Percentiles rank a stretch among this genome's conserved stretches.
Conservation (phyloP, 2,113 vertebrate genomes). For the Eptatretus burgeri region DNA sequence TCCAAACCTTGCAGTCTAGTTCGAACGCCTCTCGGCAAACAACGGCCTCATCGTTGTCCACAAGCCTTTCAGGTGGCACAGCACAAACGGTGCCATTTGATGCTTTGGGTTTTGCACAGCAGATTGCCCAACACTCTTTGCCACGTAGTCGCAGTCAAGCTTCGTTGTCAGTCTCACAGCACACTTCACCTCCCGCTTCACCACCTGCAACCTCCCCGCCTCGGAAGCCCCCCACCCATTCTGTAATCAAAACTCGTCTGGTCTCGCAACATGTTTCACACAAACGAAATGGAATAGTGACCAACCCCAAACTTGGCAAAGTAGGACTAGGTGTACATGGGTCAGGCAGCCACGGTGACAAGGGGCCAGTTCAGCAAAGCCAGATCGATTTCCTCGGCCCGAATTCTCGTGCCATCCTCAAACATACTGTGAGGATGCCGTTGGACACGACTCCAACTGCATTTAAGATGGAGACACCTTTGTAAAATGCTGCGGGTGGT, state of each 20-base stretch:
- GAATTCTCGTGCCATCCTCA: not conserved
- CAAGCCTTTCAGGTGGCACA: slow-evolving; percentile 47
- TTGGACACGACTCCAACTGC: too few relatives aligned
- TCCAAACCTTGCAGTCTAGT: slow-evolving; percentile 14
- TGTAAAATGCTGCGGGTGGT: too few relatives aligned
- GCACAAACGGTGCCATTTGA: slow-evolving; percentile 87
- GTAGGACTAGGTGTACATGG: slow-evolving; percentile 5
- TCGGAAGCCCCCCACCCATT: slow-evolving; percentile 14
- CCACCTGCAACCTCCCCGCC: slow-evolving; percentile 13
- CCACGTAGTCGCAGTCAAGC: slow-evolving; percentile 16
- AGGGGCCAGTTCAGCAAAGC: too few relatives aligned
- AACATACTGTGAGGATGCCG: slow-evolving; percentile 43
- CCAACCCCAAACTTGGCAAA: slow-evolving; percentile 11
- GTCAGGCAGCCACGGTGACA: slow-evolving; percentile 8
- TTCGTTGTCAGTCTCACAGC: slow-evolving; percentile 46
- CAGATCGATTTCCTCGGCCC: too few relatives aligned
- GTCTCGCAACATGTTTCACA: slow-evolving; percentile 9
- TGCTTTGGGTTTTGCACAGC: slow-evolving; percentile 19
- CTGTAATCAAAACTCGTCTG: slow-evolving; percentile 9
- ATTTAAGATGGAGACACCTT: too few relatives aligned
- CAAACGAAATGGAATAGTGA: slow-evolving; percentile 14
- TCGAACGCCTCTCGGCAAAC: slow-evolving; percentile 89
- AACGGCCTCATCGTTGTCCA: slow-evolving; percentile 60
- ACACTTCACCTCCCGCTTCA: slow-evolving; percentile 15
- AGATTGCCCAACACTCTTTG: slow-evolving; percentile 66